Percentiles rank a stretch among this genome's conserved stretches.
phyloP scores from a whole-genome alignment of 2,113 vertebrate genomes.

The Vulpes ferrilata region DNA sequence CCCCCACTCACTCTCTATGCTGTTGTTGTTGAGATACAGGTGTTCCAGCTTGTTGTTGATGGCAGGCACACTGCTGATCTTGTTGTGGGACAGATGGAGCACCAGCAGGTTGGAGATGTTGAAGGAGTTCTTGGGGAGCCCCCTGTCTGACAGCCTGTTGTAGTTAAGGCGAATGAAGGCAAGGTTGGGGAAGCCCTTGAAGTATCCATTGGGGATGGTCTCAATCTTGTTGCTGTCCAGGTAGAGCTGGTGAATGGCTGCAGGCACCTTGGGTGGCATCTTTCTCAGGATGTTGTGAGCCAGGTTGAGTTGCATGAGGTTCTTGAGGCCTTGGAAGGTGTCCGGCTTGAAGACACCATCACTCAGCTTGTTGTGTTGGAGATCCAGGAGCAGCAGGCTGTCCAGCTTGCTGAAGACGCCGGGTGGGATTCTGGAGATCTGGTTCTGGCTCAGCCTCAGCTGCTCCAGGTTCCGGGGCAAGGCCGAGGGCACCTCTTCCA shows the following conservation, averaged over 20 bases:
- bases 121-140: slow-evolving; percentile 94
- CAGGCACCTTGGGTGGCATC: slow-evolving; percentile 95
- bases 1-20: slow-evolving; percentile 93
- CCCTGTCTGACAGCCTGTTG: slow-evolving; percentile 95
- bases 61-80: slow-evolving; percentile 91
- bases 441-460: slow-evolving; percentile 94
- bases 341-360: slow-evolving; percentile 93
- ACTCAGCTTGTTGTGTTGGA: slow-evolving; percentile 95
- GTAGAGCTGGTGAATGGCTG: slow-evolving; percentile 94
- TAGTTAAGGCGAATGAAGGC: slow-evolving; percentile 96
- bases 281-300: slow-evolving; percentile 95
- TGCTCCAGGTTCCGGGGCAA: slow-evolving; percentile 95
- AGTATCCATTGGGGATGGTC: slow-evolving; percentile 95
- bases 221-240: slow-evolving; percentile 96
- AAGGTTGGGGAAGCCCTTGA: slow-evolving; percentile 93
- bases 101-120: slow-evolving; percentile 96
- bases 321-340: slow-evolving; percentile 95
- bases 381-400: slow-evolving; percentile 95
- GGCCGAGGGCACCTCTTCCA: slow-evolving; percentile 94
- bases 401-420: slow-evolving; percentile 94
- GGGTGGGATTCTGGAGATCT: slow-evolving; percentile 94
- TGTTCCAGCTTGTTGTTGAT: slow-evolving; percentile 95
- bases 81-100: slow-evolving; percentile 97
- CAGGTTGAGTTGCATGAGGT: slow-evolving; percentile 97
- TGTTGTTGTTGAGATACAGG: slow-evolving; percentile 97